These are phyloP conservation scores for Heliocidaris tuberculata DNA, from an alignment of 35 echinoderm and acorn worm genomes.

Conservation along the genomic window DNA sequence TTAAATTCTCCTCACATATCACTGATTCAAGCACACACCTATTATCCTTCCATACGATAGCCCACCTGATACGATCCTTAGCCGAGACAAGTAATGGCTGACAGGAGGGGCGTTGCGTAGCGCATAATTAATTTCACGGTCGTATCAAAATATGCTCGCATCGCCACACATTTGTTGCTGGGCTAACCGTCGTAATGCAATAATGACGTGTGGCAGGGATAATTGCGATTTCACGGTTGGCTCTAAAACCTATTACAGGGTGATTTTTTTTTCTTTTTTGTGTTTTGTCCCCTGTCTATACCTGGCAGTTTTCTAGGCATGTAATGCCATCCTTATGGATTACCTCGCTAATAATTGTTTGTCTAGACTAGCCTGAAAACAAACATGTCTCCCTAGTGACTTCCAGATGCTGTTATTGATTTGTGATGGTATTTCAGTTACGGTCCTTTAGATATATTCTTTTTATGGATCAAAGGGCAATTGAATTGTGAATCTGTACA, in stretches of 20 bases:
- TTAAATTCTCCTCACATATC: background rate
- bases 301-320: background rate
- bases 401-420: too few relatives aligned
- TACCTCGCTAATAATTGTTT: background rate
- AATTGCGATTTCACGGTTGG: slow-evolving; percentile 2
- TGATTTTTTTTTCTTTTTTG: background rate
- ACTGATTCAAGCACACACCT: background rate
- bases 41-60: background rate
- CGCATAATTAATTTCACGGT: slow-evolving; percentile 17
- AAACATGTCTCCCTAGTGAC: background rate
- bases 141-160: background rate
- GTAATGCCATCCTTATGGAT: background rate
- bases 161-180: background rate
- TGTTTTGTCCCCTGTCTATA: background rate
- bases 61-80: background rate
- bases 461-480: too few relatives aligned
- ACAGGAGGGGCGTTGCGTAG: background rate
- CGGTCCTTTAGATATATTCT: too few relatives aligned
- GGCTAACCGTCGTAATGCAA: background rate
- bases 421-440: too few relatives aligned
- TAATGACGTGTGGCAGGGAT: background rate
- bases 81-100: background rate
- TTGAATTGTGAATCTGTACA: too few relatives aligned
- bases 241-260: background rate
- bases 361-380: background rate